These are phyloP conservation scores for Willisornis vidua DNA, from an alignment of 2,113 vertebrate species.

Conservation along the genomic window DNA sequence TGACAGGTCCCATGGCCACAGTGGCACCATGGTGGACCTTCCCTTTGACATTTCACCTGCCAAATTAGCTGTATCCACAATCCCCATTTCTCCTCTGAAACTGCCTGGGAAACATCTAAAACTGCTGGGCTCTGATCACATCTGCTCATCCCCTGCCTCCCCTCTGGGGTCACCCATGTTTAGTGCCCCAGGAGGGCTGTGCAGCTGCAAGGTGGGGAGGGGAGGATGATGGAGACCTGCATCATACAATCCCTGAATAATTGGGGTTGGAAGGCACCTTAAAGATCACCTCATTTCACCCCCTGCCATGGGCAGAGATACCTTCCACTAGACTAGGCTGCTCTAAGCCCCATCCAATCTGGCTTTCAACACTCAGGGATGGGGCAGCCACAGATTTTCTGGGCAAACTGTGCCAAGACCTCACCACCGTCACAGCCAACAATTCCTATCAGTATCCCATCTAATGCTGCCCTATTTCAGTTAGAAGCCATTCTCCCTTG, in stretches of 20 bases:
- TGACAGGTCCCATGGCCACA: rapidly evolving
- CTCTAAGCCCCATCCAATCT: rapidly evolving
- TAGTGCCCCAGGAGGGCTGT: background rate
- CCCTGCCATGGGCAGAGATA: background rate
- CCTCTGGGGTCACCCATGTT: too few relatives aligned
- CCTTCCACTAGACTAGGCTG: rapidly evolving
- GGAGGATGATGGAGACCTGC: background rate
- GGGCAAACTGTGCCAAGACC: background rate
- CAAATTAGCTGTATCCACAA: background rate
- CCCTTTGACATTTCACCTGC: background rate
- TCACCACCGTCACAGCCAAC: rapidly evolving
- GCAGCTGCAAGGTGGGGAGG: background rate
- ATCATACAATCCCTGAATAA: background rate
- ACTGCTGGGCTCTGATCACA: background rate
- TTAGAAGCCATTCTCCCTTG: background rate
- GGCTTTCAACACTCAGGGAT: background rate
- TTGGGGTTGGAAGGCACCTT: background rate
- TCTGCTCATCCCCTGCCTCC: background rate
- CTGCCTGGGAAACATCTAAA: background rate
- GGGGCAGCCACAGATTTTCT: background rate
- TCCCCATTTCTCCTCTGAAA: background rate
- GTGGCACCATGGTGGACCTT: background rate
- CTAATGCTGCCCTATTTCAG: background rate
- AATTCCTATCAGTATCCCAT: background rate
- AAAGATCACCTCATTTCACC: background rate